These are phyloP conservation scores for Amazona guildingii DNA, from an alignment of 2,113 vertebrate genomes.

Conservation along the genomic window DNA sequence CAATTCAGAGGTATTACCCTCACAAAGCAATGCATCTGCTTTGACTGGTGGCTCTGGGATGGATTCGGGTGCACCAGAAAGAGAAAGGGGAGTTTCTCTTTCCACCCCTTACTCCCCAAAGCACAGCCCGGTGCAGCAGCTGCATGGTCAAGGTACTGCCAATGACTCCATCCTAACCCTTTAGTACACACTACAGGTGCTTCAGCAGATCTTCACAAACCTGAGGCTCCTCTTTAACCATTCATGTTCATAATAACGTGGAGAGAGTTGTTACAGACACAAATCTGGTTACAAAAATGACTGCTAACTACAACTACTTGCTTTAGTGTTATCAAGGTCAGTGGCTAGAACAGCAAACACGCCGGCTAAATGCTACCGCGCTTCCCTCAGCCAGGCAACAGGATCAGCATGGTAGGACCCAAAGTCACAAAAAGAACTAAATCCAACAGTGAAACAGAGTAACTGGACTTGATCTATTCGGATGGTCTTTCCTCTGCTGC, in stretches of 20 bases:
- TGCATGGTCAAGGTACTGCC: rapidly evolving
- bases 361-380: rapidly evolving
- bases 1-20: not conserved
- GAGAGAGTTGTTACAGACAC: rapidly evolving
- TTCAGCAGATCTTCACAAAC: not conserved
- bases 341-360: not conserved
- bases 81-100: not conserved
- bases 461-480: rapidly evolving
- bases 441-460: not conserved
- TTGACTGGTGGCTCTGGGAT: not conserved
- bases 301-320: not conserved
- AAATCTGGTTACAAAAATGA: not conserved
- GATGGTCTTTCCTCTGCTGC: not conserved
- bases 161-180: not conserved
- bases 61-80: not conserved
- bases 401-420: not conserved
- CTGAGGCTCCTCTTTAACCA: not conserved
- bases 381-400: not conserved
- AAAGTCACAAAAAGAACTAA: not conserved
- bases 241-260: rapidly evolving
- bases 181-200: not conserved
- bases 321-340: not conserved
- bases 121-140: not conserved
- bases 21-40: rapidly evolving
- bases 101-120: not conserved